Evolutionary conservation across 2,113 vertebrate genomes (phyloP).

Genomic region (Bettongia penicillata): DNA sequence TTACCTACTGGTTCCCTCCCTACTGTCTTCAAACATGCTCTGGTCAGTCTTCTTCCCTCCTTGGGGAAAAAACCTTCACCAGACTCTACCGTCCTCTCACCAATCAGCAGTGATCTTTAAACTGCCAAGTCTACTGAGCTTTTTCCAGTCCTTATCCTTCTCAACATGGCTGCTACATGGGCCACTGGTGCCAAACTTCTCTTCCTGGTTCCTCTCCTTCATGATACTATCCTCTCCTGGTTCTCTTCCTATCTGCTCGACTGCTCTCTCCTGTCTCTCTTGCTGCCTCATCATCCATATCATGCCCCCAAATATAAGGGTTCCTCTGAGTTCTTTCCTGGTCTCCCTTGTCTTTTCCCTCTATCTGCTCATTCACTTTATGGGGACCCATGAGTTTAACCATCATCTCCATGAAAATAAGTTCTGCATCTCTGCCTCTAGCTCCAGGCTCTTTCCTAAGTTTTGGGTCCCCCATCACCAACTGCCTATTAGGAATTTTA

Average conservation of each 20-base stretch:
- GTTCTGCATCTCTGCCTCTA: neutral
- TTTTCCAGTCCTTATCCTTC: neutral
- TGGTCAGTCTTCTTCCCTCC: neutral
- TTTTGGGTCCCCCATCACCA: neutral
- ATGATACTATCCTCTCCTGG: neutral
- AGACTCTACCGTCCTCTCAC: neutral
- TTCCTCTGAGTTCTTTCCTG: neutral
- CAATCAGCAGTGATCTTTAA: neutral
- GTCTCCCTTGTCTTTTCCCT: neutral
- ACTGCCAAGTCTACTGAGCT: neutral
- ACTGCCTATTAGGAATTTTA: neutral
- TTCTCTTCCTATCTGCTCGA: neutral
- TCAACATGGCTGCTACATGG: neutral
- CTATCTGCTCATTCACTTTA: neutral
- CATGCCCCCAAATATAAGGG: neutral
- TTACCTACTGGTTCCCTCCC: neutral
- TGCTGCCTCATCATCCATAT: neutral
- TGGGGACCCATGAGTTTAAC: too few species aligned
- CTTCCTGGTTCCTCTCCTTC: neutral
- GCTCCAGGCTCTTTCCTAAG: neutral
- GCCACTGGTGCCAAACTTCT: neutral
- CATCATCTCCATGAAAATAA: neutral
- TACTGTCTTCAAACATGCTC: neutral
- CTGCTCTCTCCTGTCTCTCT: neutral
- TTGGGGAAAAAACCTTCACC: neutral